Percentiles rank a stretch among this genome's conserved stretches.
Evolutionary conservation across 2,888 invertebrate genomes (phyloP).

Genomic region (Nymphalis urticae): DNA sequence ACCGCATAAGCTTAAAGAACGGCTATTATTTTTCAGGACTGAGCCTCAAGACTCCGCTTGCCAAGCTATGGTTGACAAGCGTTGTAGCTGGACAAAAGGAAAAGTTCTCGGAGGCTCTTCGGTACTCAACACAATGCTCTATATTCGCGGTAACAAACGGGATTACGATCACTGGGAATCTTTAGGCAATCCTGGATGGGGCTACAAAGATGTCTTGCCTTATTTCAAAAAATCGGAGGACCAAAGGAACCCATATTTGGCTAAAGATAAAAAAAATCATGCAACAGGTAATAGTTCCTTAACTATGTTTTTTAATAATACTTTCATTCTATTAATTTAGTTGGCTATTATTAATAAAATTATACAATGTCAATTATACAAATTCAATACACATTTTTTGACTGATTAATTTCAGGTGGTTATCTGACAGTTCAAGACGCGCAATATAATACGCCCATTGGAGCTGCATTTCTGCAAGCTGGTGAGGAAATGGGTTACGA

Average conservation of each 20-base stretch:
- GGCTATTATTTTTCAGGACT: conserved; percentile 79
- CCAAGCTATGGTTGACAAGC: conserved; percentile 91
- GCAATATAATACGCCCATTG: conserved; percentile 91
- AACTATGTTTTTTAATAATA: not conserved
- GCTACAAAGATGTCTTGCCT: conserved; percentile 88
- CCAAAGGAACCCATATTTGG: conserved; percentile 93
- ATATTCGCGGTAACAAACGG: conserved; percentile 91
- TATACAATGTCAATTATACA: not conserved
- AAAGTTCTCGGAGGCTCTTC: conserved; percentile 94
- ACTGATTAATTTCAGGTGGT: conserved; percentile 80
- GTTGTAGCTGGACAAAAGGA: conserved; percentile 94
- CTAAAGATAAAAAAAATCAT: conserved; percentile 87
- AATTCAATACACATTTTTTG: conserved; percentile 9
- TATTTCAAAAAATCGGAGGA: conserved; percentile 94
- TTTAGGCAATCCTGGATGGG: conserved; percentile 94
- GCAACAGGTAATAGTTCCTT: conserved; percentile 79
- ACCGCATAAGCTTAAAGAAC: not conserved
- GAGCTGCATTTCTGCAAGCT: conserved; percentile 92
- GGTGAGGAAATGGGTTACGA: conserved; percentile 97
- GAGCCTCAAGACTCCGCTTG: conserved; percentile 92
- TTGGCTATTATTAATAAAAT: not conserved
- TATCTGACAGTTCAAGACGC: conserved; percentile 89
- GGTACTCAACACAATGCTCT: conserved; percentile 94
- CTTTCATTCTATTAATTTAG: not conserved
- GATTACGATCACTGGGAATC: conserved; percentile 95